A percentile compares a stretch with the other conserved stretches of the same genome.
phyloP scores from a whole-genome alignment of 1,140 invertebrate genomes.

The Pinna nobilis region DNA sequence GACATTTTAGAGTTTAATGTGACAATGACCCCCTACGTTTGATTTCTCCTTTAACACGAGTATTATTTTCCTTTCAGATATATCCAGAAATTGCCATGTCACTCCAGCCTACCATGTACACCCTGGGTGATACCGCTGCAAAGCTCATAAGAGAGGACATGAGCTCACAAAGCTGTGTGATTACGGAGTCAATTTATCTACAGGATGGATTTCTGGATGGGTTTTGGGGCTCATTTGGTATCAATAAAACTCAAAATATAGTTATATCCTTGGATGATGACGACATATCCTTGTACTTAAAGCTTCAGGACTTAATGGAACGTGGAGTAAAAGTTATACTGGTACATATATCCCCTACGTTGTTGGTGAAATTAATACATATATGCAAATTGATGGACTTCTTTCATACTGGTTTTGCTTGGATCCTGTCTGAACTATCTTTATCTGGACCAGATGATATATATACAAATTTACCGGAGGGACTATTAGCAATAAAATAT shows the following conservation, averaged over 20 bases:
- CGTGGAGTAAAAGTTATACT: constrained; percentile 9
- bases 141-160: constrained; percentile 2
- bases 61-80: constrained; percentile 17
- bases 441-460: no score
- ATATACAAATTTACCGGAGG: no score
- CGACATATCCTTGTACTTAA: constrained; percentile 22
- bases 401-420: constrained; percentile 53
- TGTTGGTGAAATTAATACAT: not conserved
- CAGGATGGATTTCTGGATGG: constrained; percentile 39
- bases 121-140: constrained; percentile 15
- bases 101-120: constrained; percentile 9
- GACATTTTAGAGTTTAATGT: not conserved
- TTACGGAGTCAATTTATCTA: constrained; percentile 10
- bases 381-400: constrained; percentile 22
- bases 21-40: not conserved
- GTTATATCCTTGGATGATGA: constrained; percentile 14
- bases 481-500: no score
- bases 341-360: not conserved
- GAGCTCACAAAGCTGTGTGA: constrained; percentile 10
- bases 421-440: constrained; percentile 53
- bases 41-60: not conserved
- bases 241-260: constrained; percentile 1
- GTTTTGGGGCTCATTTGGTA: not conserved
- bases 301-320: constrained; percentile 1
- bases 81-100: constrained; percentile 8